Evolutionary conservation across 2,888 invertebrate genomes (phyloP).

Genomic region (Rhodophaea formosa): DNA sequence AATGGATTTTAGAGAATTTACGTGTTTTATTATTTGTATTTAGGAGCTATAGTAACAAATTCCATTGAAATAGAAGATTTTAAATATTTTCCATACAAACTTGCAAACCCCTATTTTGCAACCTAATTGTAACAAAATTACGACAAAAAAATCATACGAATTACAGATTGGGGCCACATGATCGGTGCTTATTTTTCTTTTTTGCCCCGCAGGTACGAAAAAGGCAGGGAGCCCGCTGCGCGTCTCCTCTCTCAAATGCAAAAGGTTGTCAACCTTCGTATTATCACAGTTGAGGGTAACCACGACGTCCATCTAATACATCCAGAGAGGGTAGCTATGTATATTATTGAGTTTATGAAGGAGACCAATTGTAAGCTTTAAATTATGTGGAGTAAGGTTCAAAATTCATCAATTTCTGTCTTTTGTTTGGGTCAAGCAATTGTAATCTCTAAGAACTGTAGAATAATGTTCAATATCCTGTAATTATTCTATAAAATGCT

Average conservation of each 20-base stretch:
- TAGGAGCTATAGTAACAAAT: too few relatives aligned
- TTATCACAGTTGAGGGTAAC: conserved; percentile 67
- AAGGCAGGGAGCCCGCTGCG: conserved; percentile 31
- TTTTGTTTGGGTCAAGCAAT: neutral
- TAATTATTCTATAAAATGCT: neutral
- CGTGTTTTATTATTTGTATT: too few relatives aligned
- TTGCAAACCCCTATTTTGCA: too few relatives aligned
- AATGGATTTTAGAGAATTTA: too few relatives aligned
- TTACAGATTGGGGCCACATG: too few relatives aligned
- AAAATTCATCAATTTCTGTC: neutral
- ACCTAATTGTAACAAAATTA: too few relatives aligned
- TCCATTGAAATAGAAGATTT: too few relatives aligned
- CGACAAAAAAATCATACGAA: too few relatives aligned
- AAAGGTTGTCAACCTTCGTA: conserved; percentile 28
- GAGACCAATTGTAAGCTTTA: neutral
- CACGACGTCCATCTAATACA: conserved; percentile 83
- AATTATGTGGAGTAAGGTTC: neutral
- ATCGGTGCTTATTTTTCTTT: neutral
- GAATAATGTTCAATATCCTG: too few relatives aligned
- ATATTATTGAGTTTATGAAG: conserved; percentile 50
- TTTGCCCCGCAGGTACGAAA: conserved; percentile 19
- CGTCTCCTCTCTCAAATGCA: conserved; percentile 37
- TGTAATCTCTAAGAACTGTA: too few relatives aligned
- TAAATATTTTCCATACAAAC: too few relatives aligned
- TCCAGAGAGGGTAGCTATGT: conserved; percentile 72